A percentile compares a stretch with the other conserved stretches of the same genome.
Conservation (phyloP, 2,113 vertebrate species). For the Pipra filicauda region DNA sequence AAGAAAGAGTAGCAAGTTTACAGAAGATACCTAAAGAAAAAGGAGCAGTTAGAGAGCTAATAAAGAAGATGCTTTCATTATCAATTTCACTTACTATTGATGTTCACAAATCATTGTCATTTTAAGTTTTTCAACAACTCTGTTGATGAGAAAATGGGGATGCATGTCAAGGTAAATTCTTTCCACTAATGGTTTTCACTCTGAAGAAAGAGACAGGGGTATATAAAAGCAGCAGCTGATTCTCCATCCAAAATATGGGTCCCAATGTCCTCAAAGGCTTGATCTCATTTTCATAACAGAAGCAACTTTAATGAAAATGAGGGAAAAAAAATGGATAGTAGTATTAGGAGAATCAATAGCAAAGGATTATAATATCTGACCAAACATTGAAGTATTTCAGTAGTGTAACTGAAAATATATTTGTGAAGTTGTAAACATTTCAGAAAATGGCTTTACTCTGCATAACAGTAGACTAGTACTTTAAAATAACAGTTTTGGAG, state of each 20-base stretch:
- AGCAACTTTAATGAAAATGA: background rate
- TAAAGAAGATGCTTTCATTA: background rate
- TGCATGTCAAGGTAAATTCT: background rate
- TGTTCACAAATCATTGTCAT: background rate
- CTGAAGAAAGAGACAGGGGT: background rate
- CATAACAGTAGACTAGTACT: background rate
- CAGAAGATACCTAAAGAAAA: background rate
- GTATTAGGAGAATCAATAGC: background rate
- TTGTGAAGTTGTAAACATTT: background rate
- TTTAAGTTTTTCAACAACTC: background rate
- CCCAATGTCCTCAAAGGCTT: background rate
- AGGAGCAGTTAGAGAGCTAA: background rate
- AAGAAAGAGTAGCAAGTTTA: background rate
- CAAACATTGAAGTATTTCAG: background rate
- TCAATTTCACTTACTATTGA: background rate
- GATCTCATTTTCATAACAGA: background rate
- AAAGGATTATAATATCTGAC: background rate
- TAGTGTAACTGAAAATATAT: background rate
- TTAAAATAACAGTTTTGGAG: background rate
- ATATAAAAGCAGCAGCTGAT: background rate
- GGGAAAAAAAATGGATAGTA: accelerated
- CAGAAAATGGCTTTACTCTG: background rate
- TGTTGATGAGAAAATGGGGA: background rate
- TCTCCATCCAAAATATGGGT: background rate
- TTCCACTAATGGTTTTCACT: background rate